Evolutionary conservation across 2,797 vertebrate genomes (phyloP).

Genomic region (Sphenopsis melanotis): DNA sequence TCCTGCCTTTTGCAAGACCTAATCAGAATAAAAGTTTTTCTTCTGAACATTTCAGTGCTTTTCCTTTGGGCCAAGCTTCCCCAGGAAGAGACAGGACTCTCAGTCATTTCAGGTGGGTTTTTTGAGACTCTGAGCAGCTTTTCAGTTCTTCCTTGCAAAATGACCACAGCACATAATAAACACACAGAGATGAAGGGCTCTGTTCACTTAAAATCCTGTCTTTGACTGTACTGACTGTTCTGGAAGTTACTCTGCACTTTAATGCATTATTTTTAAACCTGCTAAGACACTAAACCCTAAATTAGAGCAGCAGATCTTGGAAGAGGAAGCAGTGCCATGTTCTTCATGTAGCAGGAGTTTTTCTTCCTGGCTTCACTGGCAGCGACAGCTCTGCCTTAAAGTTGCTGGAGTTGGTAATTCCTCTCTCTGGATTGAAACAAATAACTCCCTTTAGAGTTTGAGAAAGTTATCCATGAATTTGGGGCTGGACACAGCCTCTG

Average conservation of each 20-base stretch:
- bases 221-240: neutral
- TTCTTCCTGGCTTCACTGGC: neutral
- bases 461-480: neutral
- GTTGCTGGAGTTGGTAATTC: neutral
- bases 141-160: neutral
- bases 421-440: neutral
- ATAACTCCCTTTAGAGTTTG: neutral
- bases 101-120: constrained; percentile 53
- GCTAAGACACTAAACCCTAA: neutral
- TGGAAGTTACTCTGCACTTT: neutral
- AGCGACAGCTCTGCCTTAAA: neutral
- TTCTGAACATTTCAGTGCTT: constrained; percentile 34
- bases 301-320: neutral
- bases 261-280: neutral
- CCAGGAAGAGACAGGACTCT: constrained; percentile 50
- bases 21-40: constrained; percentile 27
- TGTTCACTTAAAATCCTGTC: neutral
- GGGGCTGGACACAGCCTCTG: neutral
- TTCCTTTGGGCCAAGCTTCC: constrained; percentile 49
- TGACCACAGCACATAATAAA: neutral
- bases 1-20: neutral
- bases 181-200: neutral
- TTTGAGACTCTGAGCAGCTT: neutral
- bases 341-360: neutral
- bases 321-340: neutral